These are phyloP conservation scores for Mycteria americana DNA, from an alignment of 2,797 vertebrate species.

Conservation along the genomic window DNA sequence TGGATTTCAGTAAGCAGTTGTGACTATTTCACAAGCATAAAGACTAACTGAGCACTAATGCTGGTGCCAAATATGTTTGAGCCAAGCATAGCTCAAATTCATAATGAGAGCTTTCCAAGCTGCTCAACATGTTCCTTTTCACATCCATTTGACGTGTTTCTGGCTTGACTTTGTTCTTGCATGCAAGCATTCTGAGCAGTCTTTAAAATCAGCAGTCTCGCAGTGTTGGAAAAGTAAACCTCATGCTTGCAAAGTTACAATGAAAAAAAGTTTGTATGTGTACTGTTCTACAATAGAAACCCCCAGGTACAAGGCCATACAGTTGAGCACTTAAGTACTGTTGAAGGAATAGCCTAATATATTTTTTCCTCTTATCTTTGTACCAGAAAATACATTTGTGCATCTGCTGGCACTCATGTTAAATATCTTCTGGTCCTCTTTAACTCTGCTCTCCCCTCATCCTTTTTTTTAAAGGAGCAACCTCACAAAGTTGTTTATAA, in stretches of 20 bases:
- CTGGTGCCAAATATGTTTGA: constrained; percentile 17
- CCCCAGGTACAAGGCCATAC: not conserved
- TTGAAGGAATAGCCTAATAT: not conserved
- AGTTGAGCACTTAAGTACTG: not conserved
- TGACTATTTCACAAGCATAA: constrained; percentile 1
- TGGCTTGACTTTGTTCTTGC: not conserved
- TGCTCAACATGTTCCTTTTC: not conserved
- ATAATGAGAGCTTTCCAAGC: constrained; percentile 32
- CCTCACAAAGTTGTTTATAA: not conserved
- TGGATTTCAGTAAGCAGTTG: not conserved
- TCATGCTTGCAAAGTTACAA: not conserved
- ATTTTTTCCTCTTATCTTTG: not conserved
- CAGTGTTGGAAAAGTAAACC: not conserved
- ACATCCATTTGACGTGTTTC: not conserved
- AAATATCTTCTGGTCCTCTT: not conserved
- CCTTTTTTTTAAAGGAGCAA: not conserved
- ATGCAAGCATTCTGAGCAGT: not conserved
- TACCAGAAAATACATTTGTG: not conserved
- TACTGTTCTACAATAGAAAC: not conserved
- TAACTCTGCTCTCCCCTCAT: too few species aligned
- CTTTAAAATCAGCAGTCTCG: not conserved
- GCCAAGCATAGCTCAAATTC: constrained; percentile 3
- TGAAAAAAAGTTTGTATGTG: not conserved
- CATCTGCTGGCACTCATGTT: not conserved
- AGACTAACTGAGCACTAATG: not conserved